phyloP scores from a whole-genome alignment of 2,113 vertebrate genomes.

The Cyanistes caeruleus region DNA sequence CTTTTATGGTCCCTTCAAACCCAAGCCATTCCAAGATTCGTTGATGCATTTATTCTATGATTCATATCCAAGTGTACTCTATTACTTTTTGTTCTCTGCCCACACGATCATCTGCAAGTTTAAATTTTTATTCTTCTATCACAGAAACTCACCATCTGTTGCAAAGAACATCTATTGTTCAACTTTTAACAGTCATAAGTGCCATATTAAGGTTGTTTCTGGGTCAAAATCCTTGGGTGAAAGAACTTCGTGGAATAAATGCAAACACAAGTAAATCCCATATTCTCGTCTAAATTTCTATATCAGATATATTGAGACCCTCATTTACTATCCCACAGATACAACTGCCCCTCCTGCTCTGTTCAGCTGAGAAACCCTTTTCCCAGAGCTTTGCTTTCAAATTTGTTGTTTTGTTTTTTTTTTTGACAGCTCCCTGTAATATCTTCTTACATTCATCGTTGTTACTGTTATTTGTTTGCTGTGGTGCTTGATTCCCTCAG shows the following conservation, averaged over 20 bases:
- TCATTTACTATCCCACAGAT: background rate
- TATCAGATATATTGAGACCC: background rate
- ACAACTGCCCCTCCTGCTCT: background rate
- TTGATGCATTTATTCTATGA: background rate
- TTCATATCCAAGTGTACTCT: background rate
- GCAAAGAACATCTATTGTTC: background rate
- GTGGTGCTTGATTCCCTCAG: background rate
- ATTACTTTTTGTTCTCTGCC: background rate
- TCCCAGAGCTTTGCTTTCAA: background rate
- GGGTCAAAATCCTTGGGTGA: background rate
- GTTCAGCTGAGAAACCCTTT: background rate
- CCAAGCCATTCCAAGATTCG: background rate
- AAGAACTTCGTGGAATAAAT: background rate
- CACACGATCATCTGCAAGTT: background rate
- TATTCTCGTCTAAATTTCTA: background rate
- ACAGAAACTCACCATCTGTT: background rate
- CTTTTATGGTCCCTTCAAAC: background rate
- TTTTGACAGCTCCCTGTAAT: background rate
- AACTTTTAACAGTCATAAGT: background rate
- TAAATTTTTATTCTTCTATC: background rate
- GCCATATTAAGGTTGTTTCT: accelerated
- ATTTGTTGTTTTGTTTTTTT: background rate
- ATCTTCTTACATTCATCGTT: background rate
- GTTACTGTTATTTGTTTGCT: background rate
- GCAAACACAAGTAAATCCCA: background rate